These are phyloP conservation scores for Macaria liturata DNA, from an alignment of 2,888 invertebrate genomes.

Conservation along the genomic window DNA sequence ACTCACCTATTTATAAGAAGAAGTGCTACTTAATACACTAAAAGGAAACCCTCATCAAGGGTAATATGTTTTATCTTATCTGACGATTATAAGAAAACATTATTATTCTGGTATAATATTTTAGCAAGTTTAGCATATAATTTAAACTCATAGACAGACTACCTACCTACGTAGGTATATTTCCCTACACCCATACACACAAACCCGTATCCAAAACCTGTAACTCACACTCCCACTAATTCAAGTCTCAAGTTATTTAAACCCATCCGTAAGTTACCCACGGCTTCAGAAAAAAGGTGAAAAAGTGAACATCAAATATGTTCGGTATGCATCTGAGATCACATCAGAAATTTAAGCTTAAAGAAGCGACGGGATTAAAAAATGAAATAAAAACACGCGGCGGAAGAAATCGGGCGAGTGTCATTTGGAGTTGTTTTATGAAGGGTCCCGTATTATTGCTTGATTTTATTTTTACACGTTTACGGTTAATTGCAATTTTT, in stretches of 20 bases:
- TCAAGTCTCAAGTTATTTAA: conserved; percentile 40
- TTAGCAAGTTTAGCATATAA: no score
- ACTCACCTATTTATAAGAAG: no score
- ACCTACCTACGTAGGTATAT: no score
- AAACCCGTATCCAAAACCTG: conserved; percentile 28
- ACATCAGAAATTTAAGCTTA: conserved; percentile 78
- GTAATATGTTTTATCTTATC: no score
- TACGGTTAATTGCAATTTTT: no score
- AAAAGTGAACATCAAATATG: conserved; percentile 76
- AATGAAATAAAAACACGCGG: conserved; percentile 47
- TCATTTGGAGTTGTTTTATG: not conserved
- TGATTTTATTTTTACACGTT: no score
- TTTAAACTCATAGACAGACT: no score
- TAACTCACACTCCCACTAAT: conserved; percentile 55
- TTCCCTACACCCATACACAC: not conserved
- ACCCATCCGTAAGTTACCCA: conserved; percentile 54
- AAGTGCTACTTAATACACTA: no score
- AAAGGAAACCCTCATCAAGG: no score
- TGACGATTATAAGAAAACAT: no score
- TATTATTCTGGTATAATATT: no score
- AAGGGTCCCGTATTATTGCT: no score
- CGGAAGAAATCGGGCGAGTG: not conserved
- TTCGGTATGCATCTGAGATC: conserved; percentile 79
- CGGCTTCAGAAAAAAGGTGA: conserved; percentile 57
- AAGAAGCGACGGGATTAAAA: conserved; percentile 65